These are phyloP conservation scores for Gambusia yucatana DNA, from an alignment of 2,797 vertebrate genomes.

Conservation along the genomic window DNA sequence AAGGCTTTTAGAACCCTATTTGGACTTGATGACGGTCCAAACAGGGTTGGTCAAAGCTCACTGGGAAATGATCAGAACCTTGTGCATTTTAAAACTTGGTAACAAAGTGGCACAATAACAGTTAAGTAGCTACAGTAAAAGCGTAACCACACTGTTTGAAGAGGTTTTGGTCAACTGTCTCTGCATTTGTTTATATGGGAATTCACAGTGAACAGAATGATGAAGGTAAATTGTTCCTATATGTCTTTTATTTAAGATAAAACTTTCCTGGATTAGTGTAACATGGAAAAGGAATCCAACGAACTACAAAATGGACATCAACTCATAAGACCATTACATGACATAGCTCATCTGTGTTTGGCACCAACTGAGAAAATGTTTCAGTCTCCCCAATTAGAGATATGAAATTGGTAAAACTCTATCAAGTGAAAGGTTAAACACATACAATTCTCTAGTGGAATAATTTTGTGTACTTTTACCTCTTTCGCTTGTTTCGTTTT, in stretches of 20 bases:
- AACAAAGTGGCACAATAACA: neutral
- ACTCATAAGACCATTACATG: neutral
- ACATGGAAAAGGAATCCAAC: too few relatives aligned
- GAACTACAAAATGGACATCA: neutral
- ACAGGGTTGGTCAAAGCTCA: neutral
- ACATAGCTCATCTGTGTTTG: neutral
- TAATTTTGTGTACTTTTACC: neutral
- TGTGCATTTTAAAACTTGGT: neutral
- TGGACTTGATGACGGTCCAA: neutral
- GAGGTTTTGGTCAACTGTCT: neutral
- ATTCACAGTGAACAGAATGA: neutral
- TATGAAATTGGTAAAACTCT: too few relatives aligned
- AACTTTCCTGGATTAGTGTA: too few relatives aligned
- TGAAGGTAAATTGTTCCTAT: neutral
- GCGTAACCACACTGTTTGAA: neutral
- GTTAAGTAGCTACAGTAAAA: neutral
- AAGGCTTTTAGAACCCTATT: neutral
- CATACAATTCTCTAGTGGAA: neutral
- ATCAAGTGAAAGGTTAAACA: too few relatives aligned
- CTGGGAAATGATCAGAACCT: neutral
- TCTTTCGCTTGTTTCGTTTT: neutral
- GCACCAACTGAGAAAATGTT: neutral
- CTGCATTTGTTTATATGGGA: neutral
- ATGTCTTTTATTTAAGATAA: too few relatives aligned
- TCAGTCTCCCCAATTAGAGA: too few relatives aligned